Percentiles rank a stretch among this genome's conserved stretches.
These are phyloP conservation scores for Mesembrinibis cayennensis DNA, from an alignment of 2,113 vertebrate species.

Conservation along the genomic window DNA sequence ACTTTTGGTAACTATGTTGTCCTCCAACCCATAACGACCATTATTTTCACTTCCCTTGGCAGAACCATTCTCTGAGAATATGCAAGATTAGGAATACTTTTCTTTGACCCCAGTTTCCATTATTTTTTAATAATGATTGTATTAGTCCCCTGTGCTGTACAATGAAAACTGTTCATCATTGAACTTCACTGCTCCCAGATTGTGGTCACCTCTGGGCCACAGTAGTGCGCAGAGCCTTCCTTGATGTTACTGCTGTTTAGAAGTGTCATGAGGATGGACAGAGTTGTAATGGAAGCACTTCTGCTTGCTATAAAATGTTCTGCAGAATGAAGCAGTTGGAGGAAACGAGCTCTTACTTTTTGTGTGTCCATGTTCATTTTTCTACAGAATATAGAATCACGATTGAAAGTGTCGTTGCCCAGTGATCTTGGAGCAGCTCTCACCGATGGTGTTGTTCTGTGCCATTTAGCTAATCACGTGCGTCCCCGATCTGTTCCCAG, in stretches of 20 bases:
- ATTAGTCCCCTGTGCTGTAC: background rate
- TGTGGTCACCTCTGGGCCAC: background rate
- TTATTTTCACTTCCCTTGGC: background rate
- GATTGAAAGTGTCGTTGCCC: slow-evolving; percentile 91
- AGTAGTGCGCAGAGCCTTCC: background rate
- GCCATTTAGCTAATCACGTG: slow-evolving; percentile 96
- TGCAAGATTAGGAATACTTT: background rate
- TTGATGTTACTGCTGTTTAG: background rate
- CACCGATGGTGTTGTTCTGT: slow-evolving; percentile 95
- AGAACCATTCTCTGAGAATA: background rate
- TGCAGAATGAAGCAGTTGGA: background rate
- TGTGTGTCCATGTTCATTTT: background rate
- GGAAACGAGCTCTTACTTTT: background rate
- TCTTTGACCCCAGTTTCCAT: background rate
- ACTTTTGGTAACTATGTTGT: background rate
- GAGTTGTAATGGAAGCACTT: background rate
- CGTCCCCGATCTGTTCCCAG: slow-evolving; percentile 94
- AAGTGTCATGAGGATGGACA: background rate
- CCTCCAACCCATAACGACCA: background rate
- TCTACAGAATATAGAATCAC: slow-evolving; percentile 90
- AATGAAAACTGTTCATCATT: background rate
- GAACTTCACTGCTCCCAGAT: background rate
- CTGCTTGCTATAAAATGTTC: background rate
- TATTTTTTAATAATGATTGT: background rate
- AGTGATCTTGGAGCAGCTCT: slow-evolving; percentile 91